Base-by-base conservation (phyloP, 2,888 invertebrate genomes). In the Cerastis leucographa region DNA sequence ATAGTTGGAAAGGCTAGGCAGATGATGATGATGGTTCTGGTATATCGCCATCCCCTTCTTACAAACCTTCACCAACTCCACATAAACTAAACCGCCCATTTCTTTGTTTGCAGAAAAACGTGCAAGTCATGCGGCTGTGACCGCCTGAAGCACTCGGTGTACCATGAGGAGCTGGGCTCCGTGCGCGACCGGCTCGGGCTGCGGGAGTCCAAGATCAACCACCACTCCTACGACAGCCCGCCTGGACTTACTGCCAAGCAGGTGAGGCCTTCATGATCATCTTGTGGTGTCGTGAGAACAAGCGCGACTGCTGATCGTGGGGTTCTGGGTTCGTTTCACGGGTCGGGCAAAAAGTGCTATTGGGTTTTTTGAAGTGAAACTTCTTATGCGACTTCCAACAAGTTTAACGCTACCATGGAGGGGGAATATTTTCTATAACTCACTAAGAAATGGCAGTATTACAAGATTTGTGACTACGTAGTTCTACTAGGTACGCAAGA, bases 61-160 rank as follows among this genome's bases (percentile, higher is more conserved):
- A 6, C 7, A 9, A 49, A 22, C 9, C 42, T n/a, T 5, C 11
- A 40, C 3, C 14, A 56, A 11, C 19, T 56, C 66, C 12, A 66
- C n/a, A 40, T 6, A 25, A 1, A n/a, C 35, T 65, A 29, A 66
- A 71, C 14, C 12, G 9, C 0, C 42, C 0, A 3, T 59, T 25
- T 80, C 12, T 80, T 90, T 93, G 72, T 88, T 97, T 97, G 0
- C 97, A 99, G 99, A 95, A 99, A 99, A 96, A 98, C 98, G 73
- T 99, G 99, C 96, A 98, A 98, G 92, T 98, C 98, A 84, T 99
- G 99, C 96, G 99, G 99, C 92, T 99, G 99, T 95, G 98, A 98
- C 49, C 97, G 99, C 70, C 98, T 99, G 90, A 97, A 97, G 78
- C 99, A 99, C 96, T 99, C 99, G 90, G 98, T 99, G 84, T 98